Conservation (phyloP, 2,113 vertebrate genomes). For the Mormyrus lacerda region DNA sequence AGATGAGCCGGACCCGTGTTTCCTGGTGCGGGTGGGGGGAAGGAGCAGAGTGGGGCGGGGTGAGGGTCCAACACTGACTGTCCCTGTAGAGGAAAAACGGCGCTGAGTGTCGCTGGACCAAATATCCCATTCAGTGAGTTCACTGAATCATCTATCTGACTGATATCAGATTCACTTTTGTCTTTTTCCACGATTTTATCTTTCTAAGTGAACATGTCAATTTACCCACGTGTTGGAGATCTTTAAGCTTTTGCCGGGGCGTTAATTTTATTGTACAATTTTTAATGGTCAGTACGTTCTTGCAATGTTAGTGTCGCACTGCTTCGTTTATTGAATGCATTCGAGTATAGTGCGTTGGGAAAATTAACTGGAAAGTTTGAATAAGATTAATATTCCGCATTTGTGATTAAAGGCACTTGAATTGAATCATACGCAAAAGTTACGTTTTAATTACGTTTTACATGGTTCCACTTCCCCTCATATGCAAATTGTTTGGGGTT, state of each 20-base stretch:
- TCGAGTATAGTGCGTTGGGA: not conserved
- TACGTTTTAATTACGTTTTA: not conserved
- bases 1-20: constrained; percentile 54
- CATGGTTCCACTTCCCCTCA: not conserved
- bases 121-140: not conserved
- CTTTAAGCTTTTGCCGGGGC: not conserved
- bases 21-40: constrained; percentile 46
- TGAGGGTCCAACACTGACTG: not conserved
- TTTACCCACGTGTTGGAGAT: not conserved
- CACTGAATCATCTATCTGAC: not conserved
- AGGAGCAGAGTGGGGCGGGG: not conserved
- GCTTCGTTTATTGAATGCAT: not conserved
- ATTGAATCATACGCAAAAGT: not conserved
- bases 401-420: not conserved
- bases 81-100: not conserved
- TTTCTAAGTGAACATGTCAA: not conserved
- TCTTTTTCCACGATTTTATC: not conserved
- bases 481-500: not conserved
- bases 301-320: not conserved
- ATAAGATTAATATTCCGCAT: not conserved
- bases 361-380: not conserved
- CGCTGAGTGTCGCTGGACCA: not conserved
- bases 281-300: not conserved
- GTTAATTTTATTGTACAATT: not conserved
- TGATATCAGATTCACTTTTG: not conserved